Base-by-base conservation (phyloP, 2,888 invertebrate species). In the Stenodera caucasica region DNA sequence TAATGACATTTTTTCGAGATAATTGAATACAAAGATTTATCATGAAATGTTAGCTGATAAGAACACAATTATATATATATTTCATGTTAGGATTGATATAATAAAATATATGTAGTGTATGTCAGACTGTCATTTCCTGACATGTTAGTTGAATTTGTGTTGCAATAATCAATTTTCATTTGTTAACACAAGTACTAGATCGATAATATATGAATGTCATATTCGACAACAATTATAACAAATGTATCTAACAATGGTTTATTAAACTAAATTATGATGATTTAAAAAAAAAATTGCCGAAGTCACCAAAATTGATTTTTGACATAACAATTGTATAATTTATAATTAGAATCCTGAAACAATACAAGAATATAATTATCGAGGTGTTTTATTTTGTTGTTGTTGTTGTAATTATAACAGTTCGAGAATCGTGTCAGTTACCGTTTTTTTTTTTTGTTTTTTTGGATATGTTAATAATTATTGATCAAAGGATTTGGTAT, bases 161-260 rank as follows among this genome's bases (percentile, higher is more conserved):
- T 45, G 21, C 45, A 52, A 15, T 52, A 52, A 52, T 52, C 32
- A 14, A 32, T 32, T 52, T 29, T 52, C 52, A 26, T 52, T 52
- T 30, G 32, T 33, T 52, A 52, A 12, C 52, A 52, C 32, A n/a
- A 52, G 12, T 52, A n/a, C 21, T 52, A 33, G 12, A 11, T 52
- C 52, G 52, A 52, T 52, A 52, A 52, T 30, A 33, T 52, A 18
- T 51, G 32, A 52, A 32, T 32, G 32, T 33, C 32, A 52, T 14
- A 21, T 21, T 45, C 40, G 11, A 40, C 40, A 40, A 40, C 40
- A 18, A 18, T 40, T 40, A 40, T 40, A 40, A 45, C 21, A 15
- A 18, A 45, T 45, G 18, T 45, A 21, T 18, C 5, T 15, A 40
- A 40, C 11, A 45, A 11, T 35, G 5, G 11, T n/a, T n/a, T n/a